Evolutionary conservation across 2,113 vertebrate genomes (phyloP).

Genomic region (Pelecanoides urinatrix): DNA sequence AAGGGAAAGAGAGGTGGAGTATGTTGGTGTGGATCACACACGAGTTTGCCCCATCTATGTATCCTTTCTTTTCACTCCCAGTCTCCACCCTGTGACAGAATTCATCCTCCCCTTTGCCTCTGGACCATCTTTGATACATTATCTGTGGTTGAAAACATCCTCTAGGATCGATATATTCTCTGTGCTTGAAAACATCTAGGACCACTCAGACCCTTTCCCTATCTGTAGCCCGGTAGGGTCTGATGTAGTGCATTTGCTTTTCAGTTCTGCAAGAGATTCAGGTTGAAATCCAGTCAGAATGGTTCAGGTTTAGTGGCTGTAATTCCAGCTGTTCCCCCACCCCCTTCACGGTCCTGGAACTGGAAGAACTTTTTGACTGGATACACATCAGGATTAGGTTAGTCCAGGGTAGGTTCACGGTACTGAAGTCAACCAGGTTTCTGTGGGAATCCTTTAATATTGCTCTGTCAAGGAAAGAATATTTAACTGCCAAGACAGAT

Average conservation of each 20-base stretch:
- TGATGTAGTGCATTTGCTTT: background rate
- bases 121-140: background rate
- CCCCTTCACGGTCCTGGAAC: background rate
- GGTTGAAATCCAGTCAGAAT: background rate
- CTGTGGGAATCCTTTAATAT: background rate
- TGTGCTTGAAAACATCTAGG: background rate
- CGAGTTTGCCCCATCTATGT: background rate
- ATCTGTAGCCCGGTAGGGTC: background rate
- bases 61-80: background rate
- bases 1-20: background rate
- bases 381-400: background rate
- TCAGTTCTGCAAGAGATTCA: background rate
- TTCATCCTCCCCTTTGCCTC: background rate
- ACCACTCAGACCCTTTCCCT: background rate
- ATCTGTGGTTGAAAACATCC: too few relatives aligned
- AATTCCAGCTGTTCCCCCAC: background rate
- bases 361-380: background rate
- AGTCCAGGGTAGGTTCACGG: background rate
- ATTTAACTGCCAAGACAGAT: background rate
- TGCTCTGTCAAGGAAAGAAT: background rate
- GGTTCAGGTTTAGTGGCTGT: background rate
- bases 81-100: background rate
- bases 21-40: background rate
- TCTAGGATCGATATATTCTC: background rate
- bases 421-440: background rate